Evolutionary conservation across 30 jellyfish, hydroid and myxozoan species (phyloP), one percentile per base, ranked within the genome.

Genomic region (Aurelia aurita complex sp. Pacific): DNA sequence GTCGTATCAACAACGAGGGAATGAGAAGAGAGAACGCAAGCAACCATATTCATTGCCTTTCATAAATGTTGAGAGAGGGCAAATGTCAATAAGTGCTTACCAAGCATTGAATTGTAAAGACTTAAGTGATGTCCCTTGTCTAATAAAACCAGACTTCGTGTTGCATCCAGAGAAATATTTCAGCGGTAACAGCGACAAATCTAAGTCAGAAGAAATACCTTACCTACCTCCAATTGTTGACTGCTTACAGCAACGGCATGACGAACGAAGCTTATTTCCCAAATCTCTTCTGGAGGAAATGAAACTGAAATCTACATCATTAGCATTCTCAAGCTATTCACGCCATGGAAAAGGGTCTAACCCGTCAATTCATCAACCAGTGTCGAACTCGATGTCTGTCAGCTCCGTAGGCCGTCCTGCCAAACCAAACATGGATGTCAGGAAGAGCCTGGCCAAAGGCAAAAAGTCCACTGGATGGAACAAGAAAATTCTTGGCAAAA

Each of bases 111-210:
- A 54, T 62, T 89, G 97, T 50, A 82, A 77, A 18, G 97, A 84
- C 51, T 67, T 86, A 17, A 71, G 78, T 32, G 88, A 76, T 15
- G 82, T 75, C 35, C 81, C 89, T 23, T 36, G 76, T 3, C 74
- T 86, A 2, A 18, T 65, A 36, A 92, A 92, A 74, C 98, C 98
- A 4, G 98, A 92, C 46, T 92, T 92, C 67, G 97, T 92, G 38
- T 18, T 80, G 36, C 94, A 92, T 66, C 98, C 98, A 54, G 96
- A 86, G 75, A 75, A 81, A 51, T 92, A 92, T 77, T 92, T 92
- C 82, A 52, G 80, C 64, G 75, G 82, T 29, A 70, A 38, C 19
- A 62, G 43, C 55, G 94, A 83, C 16, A 65, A 60, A 29, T 35
- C 81, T 4, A 77, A 72, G 57, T 55, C 83, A 2, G 96, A 87